phyloP scores from a whole-genome alignment of 1,140 invertebrate genomes.

The Liolophura sinensis region DNA sequence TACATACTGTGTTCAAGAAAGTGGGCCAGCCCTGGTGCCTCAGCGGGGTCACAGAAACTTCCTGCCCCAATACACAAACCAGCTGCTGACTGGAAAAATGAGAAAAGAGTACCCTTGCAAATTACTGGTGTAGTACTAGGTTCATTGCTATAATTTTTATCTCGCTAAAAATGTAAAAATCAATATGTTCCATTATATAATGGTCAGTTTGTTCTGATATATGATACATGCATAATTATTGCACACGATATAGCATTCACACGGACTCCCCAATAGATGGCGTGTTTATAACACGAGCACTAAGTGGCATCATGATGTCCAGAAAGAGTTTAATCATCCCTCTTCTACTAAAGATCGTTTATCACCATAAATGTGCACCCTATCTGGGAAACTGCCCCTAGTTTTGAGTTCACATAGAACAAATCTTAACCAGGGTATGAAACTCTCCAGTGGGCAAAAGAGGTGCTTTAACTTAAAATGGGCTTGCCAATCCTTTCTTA shows the following conservation, averaged over 20 bases:
- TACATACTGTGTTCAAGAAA: constrained; percentile 59
- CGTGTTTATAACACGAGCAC: no score
- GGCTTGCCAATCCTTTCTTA: no score
- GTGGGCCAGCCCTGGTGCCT: constrained; percentile 56
- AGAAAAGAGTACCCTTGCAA: constrained; percentile 5
- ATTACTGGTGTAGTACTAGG: neutral
- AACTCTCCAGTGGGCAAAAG: no score
- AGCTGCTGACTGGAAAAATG: constrained; percentile 48
- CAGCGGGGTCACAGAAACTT: constrained; percentile 51
- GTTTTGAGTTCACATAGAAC: no score
- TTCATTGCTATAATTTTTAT: neutral
- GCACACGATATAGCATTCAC: neutral
- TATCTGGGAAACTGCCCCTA: no score
- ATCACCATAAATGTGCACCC: no score
- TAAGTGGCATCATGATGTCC: no score
- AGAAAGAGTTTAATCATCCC: no score
- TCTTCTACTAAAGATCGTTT: no score
- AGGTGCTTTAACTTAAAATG: no score
- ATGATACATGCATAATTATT: neutral
- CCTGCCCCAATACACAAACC: constrained; percentile 54
- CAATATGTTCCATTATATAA: neutral
- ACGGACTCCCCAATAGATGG: no score
- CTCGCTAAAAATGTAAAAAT: neutral
- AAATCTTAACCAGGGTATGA: no score
- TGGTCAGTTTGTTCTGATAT: neutral